Base-by-base conservation (phyloP, 2,888 invertebrate species). In the Halictus ligatus region DNA sequence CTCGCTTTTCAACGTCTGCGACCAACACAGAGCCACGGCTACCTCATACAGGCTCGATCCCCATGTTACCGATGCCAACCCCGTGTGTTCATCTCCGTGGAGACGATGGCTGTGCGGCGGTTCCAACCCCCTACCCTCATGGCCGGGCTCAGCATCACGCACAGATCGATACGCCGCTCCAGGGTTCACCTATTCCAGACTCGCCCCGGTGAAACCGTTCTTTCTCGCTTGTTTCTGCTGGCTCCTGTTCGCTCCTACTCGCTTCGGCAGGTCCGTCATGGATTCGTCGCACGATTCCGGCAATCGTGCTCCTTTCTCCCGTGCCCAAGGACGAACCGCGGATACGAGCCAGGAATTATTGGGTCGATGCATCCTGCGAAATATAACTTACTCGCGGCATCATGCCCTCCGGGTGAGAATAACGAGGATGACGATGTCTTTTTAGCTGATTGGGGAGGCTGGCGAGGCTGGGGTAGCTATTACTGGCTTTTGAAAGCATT, bases 121-220 rank as follows among this genome's bases (percentile, higher is more conserved):
- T 64, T 64, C 64, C 64, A 64, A 64, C 64, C 64, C 64, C 64
- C 64, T 64, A 7, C 71, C 43, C 69, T 69, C 35, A 21, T 35
- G 48, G 43, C 40, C 73, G 18, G 71, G 73, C 35, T 50, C 86
- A 69, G 86, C 84, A 88, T 86, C 90, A 82, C 85, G 84, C 81
- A 80, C 84, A 83, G 91, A 90, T 90, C 90, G 90, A 90, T 90
- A 90, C 90, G 58, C 58, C 69, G 76, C 78, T 75, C 80, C 80
- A 76, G 74, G 81, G 83, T 83, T 87, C 78, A 64, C 81, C 86
- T 83, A 89, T 86, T 82, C 64, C 69, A 78, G 76, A 67, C 67
- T 77, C 82, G 25, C 8, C 69, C 82, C 35, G 48, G 64, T 43
- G 35, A 64, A 54, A 75, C 0, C 64, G 7, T 35, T 29, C 64